Evolutionary conservation across 64 coral and sea anemone genomes (phyloP), one percentile per base, ranked within the genome.

Genomic region (Montipora efflorescens): DNA sequence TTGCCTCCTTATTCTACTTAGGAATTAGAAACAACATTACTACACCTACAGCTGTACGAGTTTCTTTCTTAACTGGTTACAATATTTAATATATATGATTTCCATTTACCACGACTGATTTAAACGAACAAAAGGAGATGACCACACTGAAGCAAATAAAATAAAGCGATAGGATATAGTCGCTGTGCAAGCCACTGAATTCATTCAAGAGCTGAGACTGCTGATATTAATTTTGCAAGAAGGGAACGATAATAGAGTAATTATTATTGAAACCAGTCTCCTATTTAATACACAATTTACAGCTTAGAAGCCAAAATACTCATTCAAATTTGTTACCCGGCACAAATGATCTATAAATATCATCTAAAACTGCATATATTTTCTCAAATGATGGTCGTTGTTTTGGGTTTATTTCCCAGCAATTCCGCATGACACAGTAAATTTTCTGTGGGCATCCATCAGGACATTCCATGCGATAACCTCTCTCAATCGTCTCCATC

Each of bases 381-480:
- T 74, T 81, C 59, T 92, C 77, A 89, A 99, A 99, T 48, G 92
- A 90, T 79, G 97, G 97, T 83, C 97, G 80, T 61, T 79, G 48
- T 23, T 61, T 88, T 9, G 97, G 95, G 58, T 76, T 49, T 16
- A 94, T 50, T 68, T 96, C 85, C 97, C 97, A 99, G 58, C 94
- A 99, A 18, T 96, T 84, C 10, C 48, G 83, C 97, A 99, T 99
- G 3, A 96, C 84, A 18, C 46, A 12, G 18, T 90, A 99, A 44
- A 99, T 89, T 48, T 78, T 48, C 15, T 72, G 13, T 13, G 95
- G 89, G 45, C 97, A 99, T 5, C 92, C 97, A 20, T 99, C 97
- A 5, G 97, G 97, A 48, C 82, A 67, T 55, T 99, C 97, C 97
- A 99, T 99, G 20, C 97, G 89, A 78, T 99, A 96, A 28, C 95